Evolutionary conservation across 2,888 invertebrate genomes (phyloP).

Genomic region (Ptychoptera contaminata): DNA sequence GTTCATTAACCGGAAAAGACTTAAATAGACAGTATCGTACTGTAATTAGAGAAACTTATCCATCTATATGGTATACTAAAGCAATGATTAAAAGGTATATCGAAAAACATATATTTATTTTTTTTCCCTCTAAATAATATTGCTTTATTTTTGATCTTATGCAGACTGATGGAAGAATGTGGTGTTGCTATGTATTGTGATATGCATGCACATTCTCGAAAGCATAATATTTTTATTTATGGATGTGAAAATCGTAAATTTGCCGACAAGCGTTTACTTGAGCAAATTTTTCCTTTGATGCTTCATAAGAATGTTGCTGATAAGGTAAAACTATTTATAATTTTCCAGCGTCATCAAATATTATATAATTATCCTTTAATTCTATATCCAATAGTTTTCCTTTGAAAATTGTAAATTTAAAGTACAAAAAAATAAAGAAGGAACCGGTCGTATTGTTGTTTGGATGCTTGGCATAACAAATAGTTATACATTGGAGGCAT

Average conservation of each 20-base stretch:
- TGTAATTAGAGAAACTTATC: conserved; percentile 82
- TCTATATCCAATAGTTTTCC: conserved; percentile 49
- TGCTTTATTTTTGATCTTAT: conserved; percentile 6
- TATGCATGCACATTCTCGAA: conserved; percentile 86
- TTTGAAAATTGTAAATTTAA: conserved; percentile 90
- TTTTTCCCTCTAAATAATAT: neutral
- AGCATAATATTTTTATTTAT: conserved; percentile 91
- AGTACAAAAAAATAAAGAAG: conserved; percentile 85
- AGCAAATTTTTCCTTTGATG: conserved; percentile 90
- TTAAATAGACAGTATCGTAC: conserved; percentile 87
- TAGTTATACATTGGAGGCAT: conserved; percentile 91
- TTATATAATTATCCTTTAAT: neutral
- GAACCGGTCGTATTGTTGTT: conserved; percentile 84
- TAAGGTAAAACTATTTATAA: no score
- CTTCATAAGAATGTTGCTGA: conserved; percentile 82
- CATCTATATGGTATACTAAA: conserved; percentile 89
- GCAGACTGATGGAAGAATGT: conserved; percentile 73
- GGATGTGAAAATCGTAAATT: conserved; percentile 81
- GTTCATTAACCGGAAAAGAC: conserved; percentile 85
- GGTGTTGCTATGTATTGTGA: conserved; percentile 85
- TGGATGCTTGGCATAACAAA: conserved; percentile 92
- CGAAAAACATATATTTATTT: neutral
- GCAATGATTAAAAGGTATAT: conserved; percentile 64
- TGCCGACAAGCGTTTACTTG: conserved; percentile 62
- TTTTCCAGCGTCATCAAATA: neutral